These are phyloP conservation scores for Ceratosolen solmsi DNA, from an alignment of 1,140 invertebrate species.

Conservation along the genomic window DNA sequence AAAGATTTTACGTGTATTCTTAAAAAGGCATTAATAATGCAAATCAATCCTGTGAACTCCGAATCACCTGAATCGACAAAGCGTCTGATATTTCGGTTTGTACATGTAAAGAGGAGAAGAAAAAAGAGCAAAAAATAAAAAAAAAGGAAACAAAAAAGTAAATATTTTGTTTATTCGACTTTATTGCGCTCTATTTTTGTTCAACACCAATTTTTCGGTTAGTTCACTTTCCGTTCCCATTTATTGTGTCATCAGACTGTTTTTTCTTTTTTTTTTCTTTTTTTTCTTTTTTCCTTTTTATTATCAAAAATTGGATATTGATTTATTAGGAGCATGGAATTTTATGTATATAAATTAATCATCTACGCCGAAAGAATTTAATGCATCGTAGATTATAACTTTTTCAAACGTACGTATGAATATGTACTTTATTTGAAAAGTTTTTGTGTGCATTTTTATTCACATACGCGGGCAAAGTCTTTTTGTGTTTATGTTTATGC, in stretches of 20 bases:
- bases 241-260: too few species aligned
- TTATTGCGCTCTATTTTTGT: background rate
- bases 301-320: constrained; percentile 35
- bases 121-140: too few species aligned
- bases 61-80: constrained; percentile 17
- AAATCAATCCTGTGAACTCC: constrained; percentile 24
- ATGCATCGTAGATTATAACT: constrained; percentile 32
- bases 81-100: constrained; percentile 9
- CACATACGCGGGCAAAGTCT: background rate
- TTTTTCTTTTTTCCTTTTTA: constrained; percentile 25
- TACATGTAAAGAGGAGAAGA: too few species aligned
- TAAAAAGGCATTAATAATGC: constrained; percentile 39
- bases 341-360: constrained; percentile 28
- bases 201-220: background rate
- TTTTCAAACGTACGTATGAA: background rate
- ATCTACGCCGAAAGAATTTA: constrained; percentile 5
- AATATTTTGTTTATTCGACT: background rate
- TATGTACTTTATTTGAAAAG: constrained; percentile 3
- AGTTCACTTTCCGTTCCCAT: background rate
- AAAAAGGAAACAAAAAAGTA: constrained; percentile 34
- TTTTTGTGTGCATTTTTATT: background rate
- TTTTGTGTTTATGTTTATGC: background rate
- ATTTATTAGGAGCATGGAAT: constrained; percentile 11
- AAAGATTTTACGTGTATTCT: background rate
- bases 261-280: constrained; percentile 30